phyloP scores from a whole-genome alignment of 1,140 invertebrate species.

The Drosophila miranda region DNA sequence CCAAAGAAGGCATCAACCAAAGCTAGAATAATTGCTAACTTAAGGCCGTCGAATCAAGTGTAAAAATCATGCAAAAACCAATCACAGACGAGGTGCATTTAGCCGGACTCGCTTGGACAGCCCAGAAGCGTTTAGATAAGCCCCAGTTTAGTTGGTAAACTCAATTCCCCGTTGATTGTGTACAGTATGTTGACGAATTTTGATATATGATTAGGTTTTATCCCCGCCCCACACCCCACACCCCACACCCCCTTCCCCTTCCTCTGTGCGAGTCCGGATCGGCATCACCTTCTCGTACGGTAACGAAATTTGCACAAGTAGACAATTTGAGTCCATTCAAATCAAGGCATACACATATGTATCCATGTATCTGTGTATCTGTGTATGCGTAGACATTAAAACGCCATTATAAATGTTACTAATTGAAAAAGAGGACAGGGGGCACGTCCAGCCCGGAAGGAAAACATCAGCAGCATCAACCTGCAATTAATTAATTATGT shows the following conservation, averaged over 20 bases:
- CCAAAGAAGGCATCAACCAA: conserved; percentile 18
- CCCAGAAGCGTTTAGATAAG: conserved; percentile 12
- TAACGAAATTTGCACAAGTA: conserved; percentile 57
- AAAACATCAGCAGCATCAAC: conserved; percentile 12
- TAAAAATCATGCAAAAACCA: conserved; percentile 69
- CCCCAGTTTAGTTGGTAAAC: conserved; percentile 44
- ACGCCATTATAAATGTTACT: conserved; percentile 70
- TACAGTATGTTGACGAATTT: conserved; percentile 59
- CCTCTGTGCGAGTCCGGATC: no score
- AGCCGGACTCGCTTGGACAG: no score
- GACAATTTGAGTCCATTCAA: conserved; percentile 49
- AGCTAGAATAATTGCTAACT: conserved; percentile 59
- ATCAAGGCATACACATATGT: conserved; percentile 8
- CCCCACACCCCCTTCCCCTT: no score
- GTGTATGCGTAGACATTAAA: conserved; percentile 12
- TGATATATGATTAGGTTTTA: not conserved
- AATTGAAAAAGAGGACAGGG: conserved; percentile 38
- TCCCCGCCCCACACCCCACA: no score
- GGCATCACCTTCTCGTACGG: conserved; percentile 5
- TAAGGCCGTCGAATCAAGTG: conserved; percentile 62
- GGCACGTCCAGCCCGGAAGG: conserved; percentile 11
- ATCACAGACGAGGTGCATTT: conserved; percentile 21
- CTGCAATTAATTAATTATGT: conserved; percentile 67
- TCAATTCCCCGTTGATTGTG: conserved; percentile 45
- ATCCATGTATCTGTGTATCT: not conserved